These are phyloP conservation scores for Notiomystis cincta DNA, from an alignment of 2,113 vertebrate genomes.

Conservation along the genomic window DNA sequence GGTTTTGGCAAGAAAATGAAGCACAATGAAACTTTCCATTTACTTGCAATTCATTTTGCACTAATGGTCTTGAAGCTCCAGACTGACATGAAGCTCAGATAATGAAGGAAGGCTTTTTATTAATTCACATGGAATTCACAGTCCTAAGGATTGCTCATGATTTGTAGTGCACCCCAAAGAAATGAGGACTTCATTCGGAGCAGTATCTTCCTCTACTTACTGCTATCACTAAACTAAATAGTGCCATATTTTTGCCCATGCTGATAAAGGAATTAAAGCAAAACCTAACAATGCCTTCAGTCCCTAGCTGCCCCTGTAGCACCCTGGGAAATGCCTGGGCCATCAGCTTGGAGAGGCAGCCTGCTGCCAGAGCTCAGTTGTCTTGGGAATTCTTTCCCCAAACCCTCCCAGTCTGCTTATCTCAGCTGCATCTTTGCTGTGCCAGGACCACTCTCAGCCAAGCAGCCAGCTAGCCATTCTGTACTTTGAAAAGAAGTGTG, in stretches of 20 bases:
- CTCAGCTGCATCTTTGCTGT: background rate
- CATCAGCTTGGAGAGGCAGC: background rate
- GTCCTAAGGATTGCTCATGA: background rate
- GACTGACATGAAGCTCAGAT: background rate
- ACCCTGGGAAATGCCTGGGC: background rate
- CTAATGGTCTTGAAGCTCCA: background rate
- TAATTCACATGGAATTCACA: constrained; percentile 19
- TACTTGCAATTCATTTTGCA: constrained; percentile 22
- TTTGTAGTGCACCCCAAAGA: background rate
- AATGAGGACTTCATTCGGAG: background rate
- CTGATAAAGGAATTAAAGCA: background rate
- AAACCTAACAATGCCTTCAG: accelerated
- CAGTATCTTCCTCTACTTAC: background rate
- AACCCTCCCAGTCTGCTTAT: background rate
- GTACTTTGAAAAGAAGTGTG: background rate
- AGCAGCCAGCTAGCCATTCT: background rate
- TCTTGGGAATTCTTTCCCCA: background rate
- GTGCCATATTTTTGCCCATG: background rate
- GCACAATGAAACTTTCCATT: constrained; percentile 31
- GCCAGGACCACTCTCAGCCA: background rate
- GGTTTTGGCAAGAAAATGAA: constrained; percentile 10
- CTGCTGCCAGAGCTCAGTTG: background rate
- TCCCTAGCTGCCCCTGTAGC: background rate
- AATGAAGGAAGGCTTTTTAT: constrained; percentile 1
- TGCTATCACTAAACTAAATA: background rate